Base-by-base conservation (phyloP, 2,888 invertebrate genomes). In the Drosophila leonis region DNA sequence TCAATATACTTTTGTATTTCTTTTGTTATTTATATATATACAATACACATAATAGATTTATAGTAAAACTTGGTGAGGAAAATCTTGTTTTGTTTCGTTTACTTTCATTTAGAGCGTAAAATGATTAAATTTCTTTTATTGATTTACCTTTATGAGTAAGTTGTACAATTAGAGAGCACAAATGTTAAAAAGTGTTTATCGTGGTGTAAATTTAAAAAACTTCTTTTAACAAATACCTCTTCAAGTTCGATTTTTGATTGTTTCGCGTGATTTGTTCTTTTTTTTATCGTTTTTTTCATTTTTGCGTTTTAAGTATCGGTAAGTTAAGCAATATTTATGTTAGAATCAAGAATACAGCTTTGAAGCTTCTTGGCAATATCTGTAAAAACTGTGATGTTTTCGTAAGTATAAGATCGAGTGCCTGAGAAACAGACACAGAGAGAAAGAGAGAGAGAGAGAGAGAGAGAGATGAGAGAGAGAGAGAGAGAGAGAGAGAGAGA, bases 11-110 rank as follows among this genome's bases (percentile, higher is more conserved):
- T 78, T 82, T 48, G 57, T 66, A 51, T 61, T 69, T 81, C 29
- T 63, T 81, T 73, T 49, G 44, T 65, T 75, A 49, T 49, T 49
- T 49, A 49, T 80, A 85, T 84, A 84, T 86, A 81, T 88, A 86
- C 84, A 84, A 89, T 90, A 90, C 90, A 86, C 90, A 88, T 90
- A 90, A 83, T 83, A 88, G 86, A 88, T 75, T 85, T 79, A 65
- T 85, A 86, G 88, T 90, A 90, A 86, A 86, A 86, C 80, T 90
- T 88, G 75, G 90, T 90, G 86, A 86, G 88, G 88, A 86, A 86
- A 90, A 84, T 85, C 72, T 78, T 86, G 64, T 86, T 69, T 70
- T 75, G 75, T 68, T 69, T 70, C 73, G 73, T 68, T 77, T 84
- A 66, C 67, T 73, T 87, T 76, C 71, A 46, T 81, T 77, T 71